Evolutionary conservation across 1,140 invertebrate genomes (phyloP).

Genomic region (Anoplophora glabripennis): DNA sequence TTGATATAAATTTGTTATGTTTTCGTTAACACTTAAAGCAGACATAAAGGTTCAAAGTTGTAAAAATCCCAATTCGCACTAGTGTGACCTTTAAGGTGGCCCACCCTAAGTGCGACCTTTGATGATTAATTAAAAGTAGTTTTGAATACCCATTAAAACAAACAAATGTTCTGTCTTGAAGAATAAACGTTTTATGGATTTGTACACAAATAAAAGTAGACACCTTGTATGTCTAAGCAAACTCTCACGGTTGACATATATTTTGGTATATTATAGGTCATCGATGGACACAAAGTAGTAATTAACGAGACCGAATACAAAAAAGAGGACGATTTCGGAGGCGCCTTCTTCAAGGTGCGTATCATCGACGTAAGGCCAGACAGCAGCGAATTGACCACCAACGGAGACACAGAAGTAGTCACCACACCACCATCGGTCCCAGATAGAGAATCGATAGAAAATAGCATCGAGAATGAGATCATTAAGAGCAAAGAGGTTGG

Average conservation of each 20-base stretch:
- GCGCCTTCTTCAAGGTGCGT: slow-evolving; percentile 52
- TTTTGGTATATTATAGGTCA: slow-evolving; percentile 48
- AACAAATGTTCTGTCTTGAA: no score
- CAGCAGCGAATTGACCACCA: slow-evolving; percentile 41
- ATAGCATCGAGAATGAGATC: slow-evolving; percentile 42
- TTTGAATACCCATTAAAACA: no score
- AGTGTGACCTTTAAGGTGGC: no score
- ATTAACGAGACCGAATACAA: slow-evolving; percentile 58
- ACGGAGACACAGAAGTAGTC: slow-evolving; percentile 28
- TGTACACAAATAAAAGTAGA: no score
- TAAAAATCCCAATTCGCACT: no score
- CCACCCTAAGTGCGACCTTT: no score
- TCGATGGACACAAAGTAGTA: slow-evolving; percentile 57
- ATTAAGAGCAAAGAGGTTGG: slow-evolving; percentile 43
- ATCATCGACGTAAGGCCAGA: slow-evolving; percentile 55
- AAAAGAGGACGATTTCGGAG: slow-evolving; percentile 47
- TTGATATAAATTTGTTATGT: no score
- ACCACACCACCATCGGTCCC: slow-evolving; percentile 6
- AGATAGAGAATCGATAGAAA: slow-evolving; percentile 38
- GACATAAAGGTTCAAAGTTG: no score
- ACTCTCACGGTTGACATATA: background rate
- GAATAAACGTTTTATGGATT: no score
- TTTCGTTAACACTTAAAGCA: no score
- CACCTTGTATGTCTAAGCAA: no score
- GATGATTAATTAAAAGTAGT: no score